A percentile compares a stretch with the other conserved stretches of the same genome.
Conservation (phyloP, 2,888 invertebrate species). For the Macrophya annulata region DNA sequence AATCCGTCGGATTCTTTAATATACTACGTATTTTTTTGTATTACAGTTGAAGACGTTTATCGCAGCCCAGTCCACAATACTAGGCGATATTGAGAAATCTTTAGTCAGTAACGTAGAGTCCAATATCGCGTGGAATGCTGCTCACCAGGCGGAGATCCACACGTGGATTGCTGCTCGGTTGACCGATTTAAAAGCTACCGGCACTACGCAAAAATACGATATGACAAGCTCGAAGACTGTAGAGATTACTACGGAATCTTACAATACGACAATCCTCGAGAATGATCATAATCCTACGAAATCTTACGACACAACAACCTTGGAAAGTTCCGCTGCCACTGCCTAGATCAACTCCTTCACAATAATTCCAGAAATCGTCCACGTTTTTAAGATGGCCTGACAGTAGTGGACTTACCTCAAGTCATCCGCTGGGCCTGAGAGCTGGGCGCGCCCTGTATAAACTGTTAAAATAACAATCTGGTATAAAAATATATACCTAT, state of each 20-base stretch:
- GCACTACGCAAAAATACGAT: background rate
- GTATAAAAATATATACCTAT: too few relatives aligned
- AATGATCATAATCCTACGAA: background rate
- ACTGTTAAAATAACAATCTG: too few relatives aligned
- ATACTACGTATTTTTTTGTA: background rate
- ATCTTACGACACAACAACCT: background rate
- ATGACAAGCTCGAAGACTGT: background rate
- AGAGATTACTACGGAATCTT: background rate
- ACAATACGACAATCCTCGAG: background rate
- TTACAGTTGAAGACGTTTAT: slow-evolving; percentile 30
- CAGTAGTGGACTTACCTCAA: background rate
- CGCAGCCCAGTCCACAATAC: slow-evolving; percentile 4
- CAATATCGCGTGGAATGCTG: slow-evolving; percentile 56
- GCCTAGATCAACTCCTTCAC: background rate
- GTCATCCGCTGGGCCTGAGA: too few relatives aligned
- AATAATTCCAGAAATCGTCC: background rate
- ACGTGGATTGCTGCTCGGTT: background rate
- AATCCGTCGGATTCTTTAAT: background rate
- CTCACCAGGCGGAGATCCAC: slow-evolving; percentile 28
- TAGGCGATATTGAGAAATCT: background rate
- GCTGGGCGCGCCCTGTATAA: too few relatives aligned
- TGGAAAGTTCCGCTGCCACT: slow-evolving; percentile 5
- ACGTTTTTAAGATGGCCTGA: background rate
- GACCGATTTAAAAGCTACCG: background rate
- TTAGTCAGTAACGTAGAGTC: slow-evolving; percentile 29